A percentile compares a stretch with the other conserved stretches of the same genome.
Evolutionary conservation across 2,797 vertebrate genomes (phyloP).

Genomic region (Tokudaia muenninki): DNA sequence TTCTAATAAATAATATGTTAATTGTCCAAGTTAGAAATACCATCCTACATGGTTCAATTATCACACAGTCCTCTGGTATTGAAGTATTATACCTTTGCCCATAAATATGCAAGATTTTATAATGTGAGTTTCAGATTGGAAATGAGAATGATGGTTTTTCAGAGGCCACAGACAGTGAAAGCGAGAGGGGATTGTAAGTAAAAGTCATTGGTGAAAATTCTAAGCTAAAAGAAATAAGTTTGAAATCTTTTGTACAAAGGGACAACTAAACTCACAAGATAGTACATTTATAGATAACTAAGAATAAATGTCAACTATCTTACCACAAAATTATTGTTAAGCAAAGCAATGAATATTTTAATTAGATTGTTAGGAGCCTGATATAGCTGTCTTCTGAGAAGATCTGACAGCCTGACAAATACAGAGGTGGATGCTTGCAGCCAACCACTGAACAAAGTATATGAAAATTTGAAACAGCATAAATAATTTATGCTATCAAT

Average conservation of each 20-base stretch:
- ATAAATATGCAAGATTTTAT: not conserved
- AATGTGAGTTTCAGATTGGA: not conserved
- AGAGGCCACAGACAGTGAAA: too few relatives aligned
- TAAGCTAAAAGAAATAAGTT: not conserved
- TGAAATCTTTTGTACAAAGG: not conserved
- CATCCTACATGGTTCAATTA: not conserved
- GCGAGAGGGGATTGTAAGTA: rapidly evolving
- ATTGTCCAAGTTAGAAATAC: not conserved
- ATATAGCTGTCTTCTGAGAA: too few relatives aligned
- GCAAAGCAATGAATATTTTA: not conserved
- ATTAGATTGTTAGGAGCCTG: not conserved
- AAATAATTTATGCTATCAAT: too few relatives aligned
- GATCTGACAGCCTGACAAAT: too few relatives aligned
- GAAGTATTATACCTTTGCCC: not conserved
- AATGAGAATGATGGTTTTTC: not conserved
- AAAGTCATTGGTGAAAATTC: too few relatives aligned
- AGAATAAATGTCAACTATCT: not conserved
- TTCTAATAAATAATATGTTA: not conserved
- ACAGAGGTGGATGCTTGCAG: too few relatives aligned
- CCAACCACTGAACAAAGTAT: too few relatives aligned
- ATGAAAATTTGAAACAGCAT: too few relatives aligned
- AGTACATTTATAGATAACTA: not conserved
- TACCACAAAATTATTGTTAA: not conserved
- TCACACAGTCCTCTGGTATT: not conserved
- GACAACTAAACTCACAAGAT: not conserved